Evolutionary conservation across 2,888 invertebrate species (phyloP).

Genomic region (Sphaerophoria rueppellii): DNA sequence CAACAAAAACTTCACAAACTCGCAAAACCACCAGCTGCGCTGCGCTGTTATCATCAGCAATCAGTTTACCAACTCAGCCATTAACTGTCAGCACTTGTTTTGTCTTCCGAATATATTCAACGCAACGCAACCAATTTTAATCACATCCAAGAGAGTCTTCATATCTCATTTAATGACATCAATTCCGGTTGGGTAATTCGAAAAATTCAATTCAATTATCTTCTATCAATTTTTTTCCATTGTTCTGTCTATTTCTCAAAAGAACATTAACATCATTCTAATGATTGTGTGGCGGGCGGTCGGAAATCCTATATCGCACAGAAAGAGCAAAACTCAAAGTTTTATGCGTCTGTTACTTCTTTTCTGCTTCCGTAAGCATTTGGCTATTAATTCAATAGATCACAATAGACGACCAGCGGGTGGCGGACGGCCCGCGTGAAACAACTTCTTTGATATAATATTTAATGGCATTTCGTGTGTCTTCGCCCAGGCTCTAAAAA

Average conservation of each 20-base stretch:
- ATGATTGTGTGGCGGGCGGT: not conserved
- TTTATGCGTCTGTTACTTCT: conserved; percentile 27
- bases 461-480: conserved; percentile 48
- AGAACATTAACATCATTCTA: not conserved
- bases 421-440: conserved; percentile 2
- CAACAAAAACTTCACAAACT: too few relatives aligned
- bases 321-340: not conserved
- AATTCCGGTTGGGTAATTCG: conserved; percentile 24
- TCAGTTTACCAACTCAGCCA: conserved; percentile 3
- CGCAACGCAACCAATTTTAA: not conserved
- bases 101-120: not conserved
- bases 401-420: conserved; percentile 29
- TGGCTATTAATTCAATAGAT: conserved; percentile 65
- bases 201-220: conserved; percentile 36
- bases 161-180: conserved; percentile 15
- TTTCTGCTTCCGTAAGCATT: conserved; percentile 66
- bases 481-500: conserved; percentile 42
- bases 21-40: not conserved
- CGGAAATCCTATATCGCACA: conserved; percentile 7
- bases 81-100: not conserved
- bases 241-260: not conserved
- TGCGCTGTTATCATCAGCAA: not conserved
- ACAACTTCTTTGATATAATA: conserved; percentile 27
- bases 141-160: not conserved
- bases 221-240: not conserved